Base-by-base conservation (phyloP, 37 sponge, comb jelly and placozoan genomes). In the Aplysina aerophoba region DNA sequence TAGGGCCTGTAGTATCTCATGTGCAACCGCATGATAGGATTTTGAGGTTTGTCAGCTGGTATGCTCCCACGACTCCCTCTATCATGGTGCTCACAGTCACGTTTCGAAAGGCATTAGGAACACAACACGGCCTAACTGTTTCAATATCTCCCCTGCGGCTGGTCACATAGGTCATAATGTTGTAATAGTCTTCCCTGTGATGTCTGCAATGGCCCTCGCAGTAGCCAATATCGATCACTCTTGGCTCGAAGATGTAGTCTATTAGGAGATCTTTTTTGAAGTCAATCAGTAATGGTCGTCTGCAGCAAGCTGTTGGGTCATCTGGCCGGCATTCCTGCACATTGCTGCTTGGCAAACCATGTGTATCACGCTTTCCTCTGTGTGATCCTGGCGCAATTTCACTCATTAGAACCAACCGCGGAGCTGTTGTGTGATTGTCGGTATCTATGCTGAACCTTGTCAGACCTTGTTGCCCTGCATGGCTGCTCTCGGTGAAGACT, bases 21-120 rank as follows among this genome's bases (percentile, higher is more conserved):
- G 40, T 54, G 40, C 78, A 75, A 11, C 19, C 24, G 53, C 78
- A 75, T 19, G 78, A 75, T 36, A 53, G 37, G 20, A 75, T 75
- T 22, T 44, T 75, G 2, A 41, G 15, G 11, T 17, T 19, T 11
- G 3, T 1, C 1, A 36, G 25, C 37, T 53, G 54, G 44, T 15
- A 40, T 41, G 54, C 37, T 3, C 25, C 53, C 37, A 14, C 3
- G 0, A 16, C 40, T 40, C 25, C 53, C 1, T 75, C 22, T 3
- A 22, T 21, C 5, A 13, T 41, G 0, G 54, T 36, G 20, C 41
- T 50, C 1, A 75, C n/a, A 12, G 78, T 75, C 54, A 75, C 54
- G 20, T 19, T 40, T 22, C 54, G n/a, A 44, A 75, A 21, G 16
- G 17, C n/a, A 41, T 75, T 44, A 16, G 78, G 78, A 19, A 75